A percentile compares a stretch with the other conserved stretches of the same genome.
phyloP scores from a whole-genome alignment of 2,888 invertebrate genomes.

The Eustalomyia histrio region DNA sequence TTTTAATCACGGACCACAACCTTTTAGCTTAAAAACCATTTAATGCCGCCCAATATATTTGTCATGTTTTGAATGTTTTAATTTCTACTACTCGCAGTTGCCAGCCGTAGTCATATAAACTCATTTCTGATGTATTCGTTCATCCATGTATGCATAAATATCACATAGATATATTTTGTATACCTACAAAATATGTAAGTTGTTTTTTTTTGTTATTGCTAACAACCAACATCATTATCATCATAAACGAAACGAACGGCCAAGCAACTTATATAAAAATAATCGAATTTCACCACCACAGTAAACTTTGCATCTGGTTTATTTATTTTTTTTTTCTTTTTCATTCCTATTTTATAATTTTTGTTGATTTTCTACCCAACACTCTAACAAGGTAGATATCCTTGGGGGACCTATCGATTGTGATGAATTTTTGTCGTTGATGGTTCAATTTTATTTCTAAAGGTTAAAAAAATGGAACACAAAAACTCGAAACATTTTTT shows the following conservation, averaged over 20 bases:
- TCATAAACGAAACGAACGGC: background rate
- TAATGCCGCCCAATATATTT: slow-evolving; percentile 51
- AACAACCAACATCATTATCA: background rate
- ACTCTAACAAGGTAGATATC: no score
- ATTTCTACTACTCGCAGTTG: slow-evolving; percentile 1
- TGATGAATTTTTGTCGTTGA: no score
- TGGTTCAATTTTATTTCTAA: no score
- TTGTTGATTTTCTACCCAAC: slow-evolving; percentile 47
- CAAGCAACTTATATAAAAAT: slow-evolving; percentile 17
- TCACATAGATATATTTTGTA: background rate
- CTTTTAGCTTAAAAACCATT: slow-evolving; percentile 54
- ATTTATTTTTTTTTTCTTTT: slow-evolving; percentile 22
- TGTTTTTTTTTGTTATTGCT: slow-evolving; percentile 32
- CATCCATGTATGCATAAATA: slow-evolving; percentile 15
- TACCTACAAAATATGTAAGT: slow-evolving; percentile 20
- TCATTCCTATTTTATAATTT: slow-evolving; percentile 24
- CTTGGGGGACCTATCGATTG: no score
- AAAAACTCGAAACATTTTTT: no score
- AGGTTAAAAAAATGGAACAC: no score
- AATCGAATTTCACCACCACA: slow-evolving; percentile 62
- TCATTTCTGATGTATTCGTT: slow-evolving; percentile 13
- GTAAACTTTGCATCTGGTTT: slow-evolving; percentile 48
- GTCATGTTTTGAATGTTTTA: slow-evolving; percentile 37
- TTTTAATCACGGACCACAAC: slow-evolving; percentile 62
- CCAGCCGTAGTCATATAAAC: slow-evolving; percentile 13